These are phyloP conservation scores for Drosophila watanabei DNA, from an alignment of 1,140 invertebrate genomes.

Conservation along the genomic window DNA sequence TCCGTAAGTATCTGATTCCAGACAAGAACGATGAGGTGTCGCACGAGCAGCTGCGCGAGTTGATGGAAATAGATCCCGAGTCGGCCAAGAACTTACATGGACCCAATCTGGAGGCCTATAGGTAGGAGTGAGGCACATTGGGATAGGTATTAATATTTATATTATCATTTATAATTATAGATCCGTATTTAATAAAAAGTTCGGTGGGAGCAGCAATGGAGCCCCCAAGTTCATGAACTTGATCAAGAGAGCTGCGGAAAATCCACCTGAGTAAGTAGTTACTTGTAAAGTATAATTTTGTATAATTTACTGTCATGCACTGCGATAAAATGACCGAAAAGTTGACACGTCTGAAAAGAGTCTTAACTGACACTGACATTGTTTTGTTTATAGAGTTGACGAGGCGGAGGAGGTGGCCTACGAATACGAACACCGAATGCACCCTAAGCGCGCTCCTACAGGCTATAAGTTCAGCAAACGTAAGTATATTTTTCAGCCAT, in stretches of 20 bases:
- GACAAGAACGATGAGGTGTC: constrained; percentile 87
- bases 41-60: constrained; percentile 78
- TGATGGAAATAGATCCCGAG: constrained; percentile 84
- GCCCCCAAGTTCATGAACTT: constrained; percentile 70
- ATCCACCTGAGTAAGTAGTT: constrained; percentile 83
- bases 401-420: constrained; percentile 71
- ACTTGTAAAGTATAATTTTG: constrained; percentile 82
- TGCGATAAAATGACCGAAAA: constrained; percentile 9
- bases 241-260: constrained; percentile 74
- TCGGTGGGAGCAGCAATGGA: constrained; percentile 51
- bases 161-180: constrained; percentile 16
- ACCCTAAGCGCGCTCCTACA: constrained; percentile 59
- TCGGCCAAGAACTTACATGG: constrained; percentile 72
- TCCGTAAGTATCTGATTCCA: constrained; percentile 91
- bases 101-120: constrained; percentile 66
- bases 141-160: too few species aligned
- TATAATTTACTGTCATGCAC: constrained; percentile 41
- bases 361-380: constrained; percentile 17
- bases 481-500: constrained; percentile 51
- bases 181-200: constrained; percentile 76
- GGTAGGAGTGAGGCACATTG: constrained; percentile 15
- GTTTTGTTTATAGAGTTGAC: constrained; percentile 63
- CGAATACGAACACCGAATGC: constrained; percentile 72
- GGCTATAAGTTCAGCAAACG: constrained; percentile 75
- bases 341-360: constrained; percentile 5